Conservation (phyloP, 2,888 invertebrate species). For the Hirtodrosophila trivittata region DNA sequence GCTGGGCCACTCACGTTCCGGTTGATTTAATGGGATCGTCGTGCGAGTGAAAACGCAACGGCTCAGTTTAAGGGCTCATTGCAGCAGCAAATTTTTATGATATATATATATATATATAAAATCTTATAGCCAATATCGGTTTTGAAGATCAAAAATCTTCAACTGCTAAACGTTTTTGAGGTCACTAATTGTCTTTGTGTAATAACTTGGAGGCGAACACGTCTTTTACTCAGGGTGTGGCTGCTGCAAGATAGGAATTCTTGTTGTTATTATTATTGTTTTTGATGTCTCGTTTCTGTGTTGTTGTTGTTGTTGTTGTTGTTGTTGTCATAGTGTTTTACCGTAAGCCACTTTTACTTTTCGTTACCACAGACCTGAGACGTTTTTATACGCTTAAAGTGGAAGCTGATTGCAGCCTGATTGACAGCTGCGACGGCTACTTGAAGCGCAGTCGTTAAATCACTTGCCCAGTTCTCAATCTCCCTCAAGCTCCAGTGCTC, state of each 20-base stretch:
- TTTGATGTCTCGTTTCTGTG: not conserved
- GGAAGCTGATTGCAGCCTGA: constrained; percentile 74
- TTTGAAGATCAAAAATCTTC: constrained; percentile 61
- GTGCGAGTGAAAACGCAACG: constrained; percentile 59
- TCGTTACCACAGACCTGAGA: constrained; percentile 53
- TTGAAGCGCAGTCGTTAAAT: constrained; percentile 75
- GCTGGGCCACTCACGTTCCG: constrained; percentile 52
- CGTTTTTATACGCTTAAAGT: constrained; percentile 72
- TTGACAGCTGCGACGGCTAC: constrained; percentile 73
- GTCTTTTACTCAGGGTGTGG: constrained; percentile 39
- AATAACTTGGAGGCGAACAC: constrained; percentile 41
- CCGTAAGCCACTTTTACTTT: constrained; percentile 77
- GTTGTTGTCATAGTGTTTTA: constrained; percentile 50
- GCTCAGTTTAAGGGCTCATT: constrained; percentile 61
- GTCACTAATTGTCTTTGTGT: constrained; percentile 69
- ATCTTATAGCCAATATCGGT: constrained; percentile 48
- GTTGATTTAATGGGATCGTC: constrained; percentile 23
- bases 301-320: constrained; percentile 20
- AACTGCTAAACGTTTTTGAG: constrained; percentile 74
- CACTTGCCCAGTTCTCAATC: constrained; percentile 51
- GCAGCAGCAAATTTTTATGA: constrained; percentile 53
- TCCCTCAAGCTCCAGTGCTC: not conserved
- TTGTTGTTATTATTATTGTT: constrained; percentile 31
- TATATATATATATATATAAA: constrained; percentile 15
- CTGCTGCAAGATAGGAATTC: constrained; percentile 30